Conservation (phyloP, 2,888 invertebrate species). For the Drosophila cracens region DNA sequence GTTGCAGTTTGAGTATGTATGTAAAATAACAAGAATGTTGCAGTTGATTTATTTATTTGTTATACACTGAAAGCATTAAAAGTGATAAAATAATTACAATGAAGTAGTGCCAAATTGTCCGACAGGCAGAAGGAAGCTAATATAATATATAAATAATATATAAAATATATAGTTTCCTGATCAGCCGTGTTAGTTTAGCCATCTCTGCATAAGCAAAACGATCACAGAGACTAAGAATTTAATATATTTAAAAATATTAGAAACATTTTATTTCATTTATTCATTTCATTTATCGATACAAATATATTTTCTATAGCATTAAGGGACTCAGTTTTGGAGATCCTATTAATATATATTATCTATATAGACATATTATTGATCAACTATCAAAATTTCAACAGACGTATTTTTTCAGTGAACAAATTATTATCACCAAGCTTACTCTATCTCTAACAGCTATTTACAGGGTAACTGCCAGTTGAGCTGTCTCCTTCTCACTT, state of each 20-base stretch:
- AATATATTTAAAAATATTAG: background rate
- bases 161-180: background rate
- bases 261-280: background rate
- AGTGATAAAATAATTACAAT: background rate
- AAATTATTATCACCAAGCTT: background rate
- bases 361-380: background rate
- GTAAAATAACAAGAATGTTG: constrained; percentile 32
- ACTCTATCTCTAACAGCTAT: background rate
- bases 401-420: background rate
- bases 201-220: background rate
- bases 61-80: background rate
- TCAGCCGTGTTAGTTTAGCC: background rate
- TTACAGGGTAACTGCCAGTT: background rate
- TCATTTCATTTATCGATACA: background rate
- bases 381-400: background rate
- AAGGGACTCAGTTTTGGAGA: background rate
- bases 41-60: constrained; percentile 12
- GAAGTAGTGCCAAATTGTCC: background rate
- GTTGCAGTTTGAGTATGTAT: background rate
- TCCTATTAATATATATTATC: background rate
- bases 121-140: background rate
- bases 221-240: background rate
- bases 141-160: background rate
- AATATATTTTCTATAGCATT: background rate
- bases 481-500: background rate